A percentile compares a stretch with the other conserved stretches of the same genome.
These are phyloP conservation scores for Schlechtendalia chinensis DNA, from an alignment of 1,140 invertebrate species.

Conservation along the genomic window DNA sequence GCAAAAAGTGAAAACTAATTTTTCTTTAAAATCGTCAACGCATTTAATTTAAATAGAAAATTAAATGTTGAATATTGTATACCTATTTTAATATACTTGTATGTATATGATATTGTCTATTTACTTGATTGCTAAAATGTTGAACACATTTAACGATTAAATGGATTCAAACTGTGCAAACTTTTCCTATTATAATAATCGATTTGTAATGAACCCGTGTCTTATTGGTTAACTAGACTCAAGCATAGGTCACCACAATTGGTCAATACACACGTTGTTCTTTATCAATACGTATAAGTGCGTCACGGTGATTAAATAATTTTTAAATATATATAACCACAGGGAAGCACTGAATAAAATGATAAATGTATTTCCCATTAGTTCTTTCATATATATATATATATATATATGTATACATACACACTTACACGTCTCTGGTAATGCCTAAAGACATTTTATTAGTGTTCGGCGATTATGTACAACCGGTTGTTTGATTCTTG, in stretches of 20 bases:
- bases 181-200: neutral
- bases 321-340: neutral
- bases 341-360: neutral
- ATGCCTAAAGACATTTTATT: neutral
- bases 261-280: neutral
- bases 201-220: neutral
- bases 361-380: slow-evolving; percentile 26
- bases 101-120: neutral
- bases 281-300: slow-evolving; percentile 1
- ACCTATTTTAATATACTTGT: too few relatives aligned
- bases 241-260: slow-evolving; percentile 9
- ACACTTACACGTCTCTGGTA: too few relatives aligned
- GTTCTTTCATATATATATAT: neutral
- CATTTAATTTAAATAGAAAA: too few relatives aligned
- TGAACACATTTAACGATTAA: too few relatives aligned
- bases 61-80: neutral
- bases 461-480: neutral
- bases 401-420: too few relatives aligned
- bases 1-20: too few relatives aligned
- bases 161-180: neutral
- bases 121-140: neutral
- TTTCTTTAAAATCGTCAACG: too few relatives aligned
- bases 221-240: neutral
- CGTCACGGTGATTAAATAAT: slow-evolving; percentile 4
- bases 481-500: slow-evolving; percentile 5